Evolutionary conservation across 2,888 invertebrate genomes (phyloP), one percentile per base, ranked within the genome.

Genomic region (Disparrhopalites patrizii): DNA sequence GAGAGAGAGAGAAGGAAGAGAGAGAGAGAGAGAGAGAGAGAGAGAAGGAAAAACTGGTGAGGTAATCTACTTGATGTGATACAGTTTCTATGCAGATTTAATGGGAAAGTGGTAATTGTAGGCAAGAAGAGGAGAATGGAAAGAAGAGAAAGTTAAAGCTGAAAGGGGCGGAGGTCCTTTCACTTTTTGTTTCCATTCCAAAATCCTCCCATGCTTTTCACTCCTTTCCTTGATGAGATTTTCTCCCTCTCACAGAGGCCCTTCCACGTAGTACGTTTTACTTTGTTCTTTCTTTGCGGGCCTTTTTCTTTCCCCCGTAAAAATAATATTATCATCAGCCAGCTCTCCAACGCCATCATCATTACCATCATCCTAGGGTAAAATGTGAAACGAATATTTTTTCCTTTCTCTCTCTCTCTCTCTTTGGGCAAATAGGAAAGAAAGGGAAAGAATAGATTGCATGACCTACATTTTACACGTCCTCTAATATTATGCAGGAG

Each of bases 1-100:
- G 43, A 31, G 20, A 47, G 36, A 23, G 30, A 62, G 40, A 50
- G 33, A 64, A 40, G 52, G 30, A 23, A 54, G 36, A 56, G 55
- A 47, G 47, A 50, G 54, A 54, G 40, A 40, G 30, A 36, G 25
- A 43, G 56, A 63, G 31, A 18, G 43, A 38, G 30, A 25, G 50
- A 60, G 27, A 43, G 31, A 30, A 60, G 23, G 60, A 60, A 38
- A 50, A 20, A 50, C 20, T 25, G 27, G 50, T 20, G 50, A 31
- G 31, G 23, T 47, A 47, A 47, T 47, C 47, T 47, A 47, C 47
- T 47, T 47, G 47, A 47, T 47, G 47, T 47, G 20, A 25, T 23
- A n/a, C 23, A 47, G 47, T 47, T 47, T 47, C 47, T 47, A 47
- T 47, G 47, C 47, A 47, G 47, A 47, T 47, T 47, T 47, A 47